phyloP scores from a whole-genome alignment of 30 jellyfish, hydroid and myxozoan species.

The Morbakka virulenta region DNA sequence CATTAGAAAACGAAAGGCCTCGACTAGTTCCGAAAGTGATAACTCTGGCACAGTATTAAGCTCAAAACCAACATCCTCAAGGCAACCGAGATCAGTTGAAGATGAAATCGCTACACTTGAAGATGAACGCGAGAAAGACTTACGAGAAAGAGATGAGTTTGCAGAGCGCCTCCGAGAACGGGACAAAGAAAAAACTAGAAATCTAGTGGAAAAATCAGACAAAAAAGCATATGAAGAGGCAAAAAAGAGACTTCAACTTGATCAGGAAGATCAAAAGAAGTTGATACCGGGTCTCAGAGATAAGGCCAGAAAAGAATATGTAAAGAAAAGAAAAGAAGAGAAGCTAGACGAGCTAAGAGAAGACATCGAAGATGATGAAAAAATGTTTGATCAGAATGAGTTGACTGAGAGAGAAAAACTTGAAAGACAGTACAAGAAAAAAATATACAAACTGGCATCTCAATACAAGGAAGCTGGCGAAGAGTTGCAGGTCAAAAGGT shows the following conservation, averaged over 20 bases:
- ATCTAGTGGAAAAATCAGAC: conserved; percentile 73
- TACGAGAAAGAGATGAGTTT: conserved; percentile 90
- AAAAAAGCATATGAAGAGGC: conserved; percentile 67
- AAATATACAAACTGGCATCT: conserved; percentile 79
- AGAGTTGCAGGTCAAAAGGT: conserved; percentile 79
- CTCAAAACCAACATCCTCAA: background rate
- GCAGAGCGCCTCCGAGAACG: conserved; percentile 76
- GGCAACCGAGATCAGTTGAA: background rate
- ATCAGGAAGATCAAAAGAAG: conserved; percentile 67
- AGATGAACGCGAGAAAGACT: conserved; percentile 63
- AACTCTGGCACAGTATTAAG: background rate
- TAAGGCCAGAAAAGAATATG: conserved; percentile 96
- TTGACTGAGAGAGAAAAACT: conserved; percentile 83
- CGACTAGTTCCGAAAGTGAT: conserved; percentile 29
- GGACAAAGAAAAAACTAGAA: conserved; percentile 91
- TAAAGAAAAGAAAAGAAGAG: conserved; percentile 83
- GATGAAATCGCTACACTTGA: conserved; percentile 55
- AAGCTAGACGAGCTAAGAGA: conserved; percentile 84
- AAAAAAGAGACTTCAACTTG: conserved; percentile 67
- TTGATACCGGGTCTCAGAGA: conserved; percentile 79
- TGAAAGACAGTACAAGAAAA: conserved; percentile 85
- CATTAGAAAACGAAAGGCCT: conserved; percentile 38
- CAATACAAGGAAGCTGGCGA: conserved; percentile 79
- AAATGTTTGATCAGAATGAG: conserved; percentile 75
- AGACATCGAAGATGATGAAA: conserved; percentile 96